A percentile compares a stretch with the other conserved stretches of the same genome.
Evolutionary conservation across 2,888 invertebrate species (phyloP).

Genomic region (Ornithoptera alexandrae): DNA sequence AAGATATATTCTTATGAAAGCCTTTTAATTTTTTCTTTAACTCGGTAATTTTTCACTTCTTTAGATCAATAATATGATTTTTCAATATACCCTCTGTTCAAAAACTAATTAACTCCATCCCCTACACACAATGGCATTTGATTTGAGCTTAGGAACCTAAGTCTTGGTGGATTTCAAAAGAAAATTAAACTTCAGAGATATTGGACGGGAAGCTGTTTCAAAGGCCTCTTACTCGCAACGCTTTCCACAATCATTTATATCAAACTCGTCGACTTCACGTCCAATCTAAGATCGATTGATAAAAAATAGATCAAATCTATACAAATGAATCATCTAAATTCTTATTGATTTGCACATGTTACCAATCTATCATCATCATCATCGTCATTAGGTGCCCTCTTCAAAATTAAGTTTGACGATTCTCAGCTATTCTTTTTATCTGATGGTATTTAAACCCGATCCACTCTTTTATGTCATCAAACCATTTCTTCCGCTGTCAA

Average conservation of each 20-base stretch:
- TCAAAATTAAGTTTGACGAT: too few relatives aligned
- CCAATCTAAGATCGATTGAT: background rate
- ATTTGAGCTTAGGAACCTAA: conserved; percentile 13
- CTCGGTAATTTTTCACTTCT: background rate
- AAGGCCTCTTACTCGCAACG: conserved; percentile 11
- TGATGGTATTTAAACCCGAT: too few relatives aligned
- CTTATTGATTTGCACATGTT: too few relatives aligned
- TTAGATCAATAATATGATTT: background rate
- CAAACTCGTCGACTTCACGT: background rate
- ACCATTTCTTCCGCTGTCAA: too few relatives aligned
- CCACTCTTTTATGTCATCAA: too few relatives aligned
- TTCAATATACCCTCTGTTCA: background rate
- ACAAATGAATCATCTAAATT: too few relatives aligned
- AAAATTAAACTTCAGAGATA: conserved; percentile 25
- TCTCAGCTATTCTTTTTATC: too few relatives aligned
- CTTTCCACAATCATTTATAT: conserved; percentile 2
- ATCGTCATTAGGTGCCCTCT: too few relatives aligned
- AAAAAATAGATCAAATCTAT: background rate
- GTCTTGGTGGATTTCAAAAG: conserved; percentile 9
- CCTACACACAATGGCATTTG: conserved; percentile 11
- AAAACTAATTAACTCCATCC: conserved; percentile 6
- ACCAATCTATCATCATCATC: too few relatives aligned
- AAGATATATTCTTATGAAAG: too few relatives aligned
- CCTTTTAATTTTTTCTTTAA: too few relatives aligned
- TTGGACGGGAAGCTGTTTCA: conserved; percentile 11